Conservation (phyloP, 2,888 invertebrate genomes). For the Dryobota labecula region DNA sequence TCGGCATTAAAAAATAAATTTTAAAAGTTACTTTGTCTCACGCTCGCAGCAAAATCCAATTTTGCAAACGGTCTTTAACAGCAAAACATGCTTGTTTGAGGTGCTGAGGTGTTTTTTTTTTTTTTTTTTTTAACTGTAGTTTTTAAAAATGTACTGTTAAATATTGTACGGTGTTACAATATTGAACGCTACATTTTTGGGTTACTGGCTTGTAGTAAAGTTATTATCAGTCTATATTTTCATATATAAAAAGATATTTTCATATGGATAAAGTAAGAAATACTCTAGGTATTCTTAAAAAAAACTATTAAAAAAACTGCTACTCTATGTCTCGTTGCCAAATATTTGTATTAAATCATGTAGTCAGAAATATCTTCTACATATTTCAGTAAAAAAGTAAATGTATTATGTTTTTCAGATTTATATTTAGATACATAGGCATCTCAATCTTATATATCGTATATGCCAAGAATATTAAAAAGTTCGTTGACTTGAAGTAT, state of each 20-base stretch:
- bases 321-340: not conserved
- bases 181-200: too few relatives aligned
- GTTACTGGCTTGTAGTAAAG: not conserved
- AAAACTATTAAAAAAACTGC: not conserved
- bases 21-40: too few relatives aligned
- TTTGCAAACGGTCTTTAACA: too few relatives aligned
- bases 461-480: conserved; percentile 12
- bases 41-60: too few relatives aligned
- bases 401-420: conserved; percentile 5
- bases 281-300: not conserved
- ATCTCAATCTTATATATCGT: conserved; percentile 13
- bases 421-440: not conserved
- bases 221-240: conserved; percentile 5
- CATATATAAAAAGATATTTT: too few relatives aligned
- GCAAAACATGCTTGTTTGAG: too few relatives aligned
- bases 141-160: not conserved
- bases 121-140: not conserved
- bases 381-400: not conserved
- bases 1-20: too few relatives aligned
- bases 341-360: conserved; percentile 28
- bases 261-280: not conserved
- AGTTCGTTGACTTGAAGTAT: conserved; percentile 5
- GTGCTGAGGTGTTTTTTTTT: too few relatives aligned
- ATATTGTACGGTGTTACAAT: too few relatives aligned
- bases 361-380: too few relatives aligned